Conservation (phyloP, 2,797 vertebrate genomes). For the Pangasius krempfi region DNA sequence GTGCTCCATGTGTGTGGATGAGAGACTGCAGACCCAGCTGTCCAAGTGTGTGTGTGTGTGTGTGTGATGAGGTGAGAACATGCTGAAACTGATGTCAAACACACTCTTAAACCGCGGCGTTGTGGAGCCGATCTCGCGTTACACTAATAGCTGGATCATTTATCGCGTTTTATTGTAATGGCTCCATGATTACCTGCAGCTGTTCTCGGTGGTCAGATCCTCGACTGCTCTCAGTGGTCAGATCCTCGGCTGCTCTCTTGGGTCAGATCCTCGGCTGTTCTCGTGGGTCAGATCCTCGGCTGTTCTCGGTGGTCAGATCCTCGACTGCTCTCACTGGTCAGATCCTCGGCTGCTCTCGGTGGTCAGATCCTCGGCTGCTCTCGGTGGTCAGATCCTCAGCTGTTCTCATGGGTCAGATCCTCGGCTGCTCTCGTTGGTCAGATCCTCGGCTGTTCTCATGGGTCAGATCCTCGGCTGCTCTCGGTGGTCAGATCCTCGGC, state of each 20-base stretch:
- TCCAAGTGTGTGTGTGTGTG: conserved; percentile 34
- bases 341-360: background rate
- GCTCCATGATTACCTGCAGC: background rate
- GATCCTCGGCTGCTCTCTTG: background rate
- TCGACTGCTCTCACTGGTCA: background rate
- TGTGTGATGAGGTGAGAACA: conserved; percentile 61
- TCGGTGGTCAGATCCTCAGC: background rate
- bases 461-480: background rate
- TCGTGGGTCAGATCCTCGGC: background rate
- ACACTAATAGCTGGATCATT: background rate
- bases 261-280: background rate
- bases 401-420: background rate
- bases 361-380: background rate
- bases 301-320: background rate
- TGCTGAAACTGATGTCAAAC: conserved; percentile 52
- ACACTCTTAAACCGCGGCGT: conserved; percentile 12
- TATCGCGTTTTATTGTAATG: background rate
- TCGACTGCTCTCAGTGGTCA: background rate
- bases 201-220: background rate
- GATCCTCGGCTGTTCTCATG: background rate
- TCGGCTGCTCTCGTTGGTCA: background rate
- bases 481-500: background rate
- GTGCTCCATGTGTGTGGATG: conserved; percentile 53
- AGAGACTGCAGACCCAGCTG: conserved; percentile 55
- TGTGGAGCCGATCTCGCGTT: background rate